Evolutionary conservation across 2,113 vertebrate genomes (phyloP).

Genomic region (Noctilio leporinus): DNA sequence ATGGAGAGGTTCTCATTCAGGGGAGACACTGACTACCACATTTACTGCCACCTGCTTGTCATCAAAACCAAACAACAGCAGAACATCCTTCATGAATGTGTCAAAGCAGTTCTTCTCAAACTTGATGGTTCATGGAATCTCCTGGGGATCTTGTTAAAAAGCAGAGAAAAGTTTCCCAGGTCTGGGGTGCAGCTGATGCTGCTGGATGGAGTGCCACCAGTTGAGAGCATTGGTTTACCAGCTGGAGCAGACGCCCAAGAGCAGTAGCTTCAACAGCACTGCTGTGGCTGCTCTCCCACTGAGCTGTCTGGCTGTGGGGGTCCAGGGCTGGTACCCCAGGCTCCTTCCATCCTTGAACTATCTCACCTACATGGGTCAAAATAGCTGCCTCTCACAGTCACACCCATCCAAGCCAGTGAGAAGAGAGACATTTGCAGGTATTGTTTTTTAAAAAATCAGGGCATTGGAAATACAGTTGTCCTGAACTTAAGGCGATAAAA

Average conservation of each 20-base stretch:
- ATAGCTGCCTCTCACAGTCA: background rate
- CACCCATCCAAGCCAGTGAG: too few relatives aligned
- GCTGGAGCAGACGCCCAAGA: too few relatives aligned
- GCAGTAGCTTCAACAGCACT: background rate
- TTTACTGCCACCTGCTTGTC: background rate
- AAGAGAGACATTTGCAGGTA: background rate
- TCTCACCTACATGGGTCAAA: background rate
- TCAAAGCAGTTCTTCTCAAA: background rate
- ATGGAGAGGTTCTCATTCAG: background rate
- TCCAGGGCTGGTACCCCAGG: background rate
- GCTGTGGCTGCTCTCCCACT: background rate
- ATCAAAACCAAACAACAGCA: background rate
- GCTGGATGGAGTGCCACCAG: background rate
- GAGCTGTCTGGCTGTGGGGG: background rate
- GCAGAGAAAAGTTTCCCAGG: background rate
- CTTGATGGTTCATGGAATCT: rapidly evolving
- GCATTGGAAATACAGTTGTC: background rate
- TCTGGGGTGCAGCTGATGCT: background rate
- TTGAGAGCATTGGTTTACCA: background rate
- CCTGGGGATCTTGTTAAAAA: background rate
- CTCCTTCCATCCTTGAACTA: too few relatives aligned
- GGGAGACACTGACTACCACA: rapidly evolving
- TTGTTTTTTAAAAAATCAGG: background rate
- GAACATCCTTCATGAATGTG: background rate
- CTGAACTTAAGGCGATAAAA: background rate